Percentiles rank a stretch among this genome's conserved stretches.
These are phyloP conservation scores for Sciurus vulgaris DNA, from an alignment of 2,797 vertebrate species.

Conservation along the genomic window DNA sequence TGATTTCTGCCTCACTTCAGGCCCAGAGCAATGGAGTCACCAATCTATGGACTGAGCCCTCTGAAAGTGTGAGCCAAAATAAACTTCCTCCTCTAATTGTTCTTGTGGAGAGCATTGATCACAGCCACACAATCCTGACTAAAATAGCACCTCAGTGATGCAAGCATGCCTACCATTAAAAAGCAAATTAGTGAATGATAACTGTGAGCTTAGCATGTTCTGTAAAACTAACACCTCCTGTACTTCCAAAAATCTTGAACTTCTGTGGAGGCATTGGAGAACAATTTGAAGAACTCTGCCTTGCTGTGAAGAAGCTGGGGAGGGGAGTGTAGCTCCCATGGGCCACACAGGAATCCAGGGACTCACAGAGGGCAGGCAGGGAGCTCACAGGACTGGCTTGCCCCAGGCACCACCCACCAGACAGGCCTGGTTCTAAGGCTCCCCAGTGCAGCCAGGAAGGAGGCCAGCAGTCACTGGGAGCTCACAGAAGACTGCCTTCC, in stretches of 20 bases:
- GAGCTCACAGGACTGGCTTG: neutral
- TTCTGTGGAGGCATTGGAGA: slow-evolving; percentile 14
- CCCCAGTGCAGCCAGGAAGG: neutral
- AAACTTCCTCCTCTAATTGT: no score
- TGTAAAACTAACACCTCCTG: neutral
- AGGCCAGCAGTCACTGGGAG: neutral
- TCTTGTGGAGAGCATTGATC: no score
- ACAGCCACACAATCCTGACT: no score
- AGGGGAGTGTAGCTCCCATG: neutral
- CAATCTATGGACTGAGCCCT: no score
- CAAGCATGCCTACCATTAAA: neutral
- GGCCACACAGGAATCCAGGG: neutral
- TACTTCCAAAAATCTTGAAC: neutral
- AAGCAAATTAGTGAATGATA: slow-evolving; percentile 35
- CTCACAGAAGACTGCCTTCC: neutral
- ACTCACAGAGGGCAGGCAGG: neutral
- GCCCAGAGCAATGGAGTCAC: no score
- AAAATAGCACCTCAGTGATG: neutral
- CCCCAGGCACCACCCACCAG: neutral
- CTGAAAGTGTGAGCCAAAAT: no score
- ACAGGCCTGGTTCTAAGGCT: neutral
- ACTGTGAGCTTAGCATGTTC: slow-evolving; percentile 15
- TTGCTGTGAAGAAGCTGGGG: neutral
- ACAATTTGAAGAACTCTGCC: slow-evolving; percentile 38
- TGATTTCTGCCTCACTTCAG: no score